phyloP scores from a whole-genome alignment of 2,888 invertebrate genomes.

The Ectobius pallidus region DNA sequence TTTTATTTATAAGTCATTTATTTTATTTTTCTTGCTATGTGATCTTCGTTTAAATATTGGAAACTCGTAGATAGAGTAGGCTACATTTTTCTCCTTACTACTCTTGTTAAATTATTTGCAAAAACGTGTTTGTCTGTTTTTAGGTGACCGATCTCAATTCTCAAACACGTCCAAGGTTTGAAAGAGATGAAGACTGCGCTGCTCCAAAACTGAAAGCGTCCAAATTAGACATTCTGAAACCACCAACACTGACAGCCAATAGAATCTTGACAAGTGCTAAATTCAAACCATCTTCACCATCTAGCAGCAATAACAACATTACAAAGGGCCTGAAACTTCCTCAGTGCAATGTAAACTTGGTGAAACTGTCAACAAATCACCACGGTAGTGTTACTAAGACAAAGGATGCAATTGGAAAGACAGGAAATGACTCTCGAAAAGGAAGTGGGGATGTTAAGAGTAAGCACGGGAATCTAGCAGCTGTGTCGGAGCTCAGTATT shows the following conservation, averaged over 20 bases:
- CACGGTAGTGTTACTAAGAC: slow-evolving; percentile 13
- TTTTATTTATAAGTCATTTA: too few species aligned
- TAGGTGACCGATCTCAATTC: slow-evolving; percentile 15
- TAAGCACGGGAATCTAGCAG: background rate
- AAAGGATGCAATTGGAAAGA: slow-evolving; percentile 5
- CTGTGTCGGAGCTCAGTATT: background rate
- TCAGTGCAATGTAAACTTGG: slow-evolving; percentile 52
- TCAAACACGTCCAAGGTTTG: slow-evolving; percentile 30
- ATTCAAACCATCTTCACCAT: slow-evolving; percentile 40
- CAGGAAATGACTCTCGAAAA: background rate
- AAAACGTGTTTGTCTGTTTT: too few species aligned
- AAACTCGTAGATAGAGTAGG: too few species aligned
- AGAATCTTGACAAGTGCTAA: slow-evolving; percentile 41
- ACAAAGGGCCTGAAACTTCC: slow-evolving; percentile 46
- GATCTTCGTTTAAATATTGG: too few species aligned
- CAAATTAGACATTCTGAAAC: slow-evolving; percentile 52
- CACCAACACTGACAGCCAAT: slow-evolving; percentile 53
- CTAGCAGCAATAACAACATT: slow-evolving; percentile 5
- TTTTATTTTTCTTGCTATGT: too few species aligned
- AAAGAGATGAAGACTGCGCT: slow-evolving; percentile 36
- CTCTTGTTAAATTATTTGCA: too few species aligned
- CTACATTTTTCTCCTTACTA: too few species aligned
- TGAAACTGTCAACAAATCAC: slow-evolving; percentile 47
- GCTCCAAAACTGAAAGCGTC: slow-evolving; percentile 42
- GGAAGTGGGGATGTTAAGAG: background rate